Evolutionary conservation across 2,797 vertebrate species (phyloP), one percentile per base, ranked within the genome.

Genomic region (Falco naumanni): DNA sequence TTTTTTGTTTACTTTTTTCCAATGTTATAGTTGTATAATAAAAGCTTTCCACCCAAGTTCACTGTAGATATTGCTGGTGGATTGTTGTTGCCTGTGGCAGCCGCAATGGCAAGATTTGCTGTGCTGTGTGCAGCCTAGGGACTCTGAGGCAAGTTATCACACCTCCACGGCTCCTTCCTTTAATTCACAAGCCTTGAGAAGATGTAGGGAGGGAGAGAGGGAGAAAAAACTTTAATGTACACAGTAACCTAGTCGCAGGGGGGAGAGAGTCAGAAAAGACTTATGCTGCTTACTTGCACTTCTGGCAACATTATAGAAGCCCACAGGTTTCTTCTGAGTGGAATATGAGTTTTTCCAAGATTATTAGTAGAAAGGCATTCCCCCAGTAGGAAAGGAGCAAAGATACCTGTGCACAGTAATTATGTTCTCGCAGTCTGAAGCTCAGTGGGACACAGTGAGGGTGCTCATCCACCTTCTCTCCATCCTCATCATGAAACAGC

Each of bases 21-120:
- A 4, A 17, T 92, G 86, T 90, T 92, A 79, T 59, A 86, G 68
- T 39, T 85, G 78, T 94, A 90, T 93, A 87, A 96, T 94, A 92
- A 96, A 94, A 93, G 81, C 84, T 95, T 95, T 87, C 93, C 45
- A 61, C 51, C 64, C 14, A 43, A 57, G 77, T 64, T 91, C 3
- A 0, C 80, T 53, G 66, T 84, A 87, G 96, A 89, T 95, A 85
- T 95, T 90, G 88, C 77, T 95, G 86, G 86, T 92, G 88, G 90
- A 94, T 95, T 95, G 91, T 74, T 96, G 88, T 94, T 95, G 95
- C 96, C 95, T 82, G 68, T 95, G 94, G 96, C 96, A 80, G 93
- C 80, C 0, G 5, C 61, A 69, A 19, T 81, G 88, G 96, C 88
- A 82, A 93, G 90, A 74, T 79, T 90, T 91, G 82, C 81, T 94